phyloP scores from a whole-genome alignment of 2,113 vertebrate genomes.

The Odontesthes bonariensis region DNA sequence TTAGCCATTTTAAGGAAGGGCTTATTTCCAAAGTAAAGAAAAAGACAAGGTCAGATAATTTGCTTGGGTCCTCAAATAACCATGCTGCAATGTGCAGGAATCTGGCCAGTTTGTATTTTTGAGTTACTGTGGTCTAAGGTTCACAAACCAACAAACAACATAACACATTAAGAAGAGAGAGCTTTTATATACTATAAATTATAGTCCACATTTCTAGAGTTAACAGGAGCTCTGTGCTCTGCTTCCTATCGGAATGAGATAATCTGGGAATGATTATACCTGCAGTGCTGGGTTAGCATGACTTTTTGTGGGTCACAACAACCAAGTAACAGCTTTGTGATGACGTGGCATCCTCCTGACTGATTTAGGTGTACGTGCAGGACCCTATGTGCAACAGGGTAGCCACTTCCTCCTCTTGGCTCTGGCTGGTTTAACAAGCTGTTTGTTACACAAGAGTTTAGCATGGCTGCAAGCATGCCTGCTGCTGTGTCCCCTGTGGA shows the following conservation, averaged over 20 bases:
- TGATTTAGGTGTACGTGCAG: conserved; percentile 19
- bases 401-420: conserved; percentile 43
- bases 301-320: conserved; percentile 46
- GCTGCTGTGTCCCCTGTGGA: conserved; percentile 45
- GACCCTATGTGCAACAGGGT: conserved; percentile 14
- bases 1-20: too few species aligned
- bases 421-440: conserved; percentile 43
- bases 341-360: conserved; percentile 45
- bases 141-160: too few species aligned
- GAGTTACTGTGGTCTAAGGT: too few species aligned
- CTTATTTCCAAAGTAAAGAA: too few species aligned
- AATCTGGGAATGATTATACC: background rate
- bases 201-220: too few species aligned
- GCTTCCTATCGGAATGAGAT: conserved; percentile 15
- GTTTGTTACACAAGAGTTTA: conserved; percentile 67
- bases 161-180: too few species aligned
- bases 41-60: too few species aligned
- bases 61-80: too few species aligned
- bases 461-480: conserved; percentile 38
- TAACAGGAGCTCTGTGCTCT: background rate
- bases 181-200: too few species aligned
- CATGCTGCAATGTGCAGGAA: too few species aligned
- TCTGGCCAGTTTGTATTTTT: too few species aligned
- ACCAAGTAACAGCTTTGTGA: background rate
- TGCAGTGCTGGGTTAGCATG: conserved; percentile 43